A percentile compares a stretch with the other conserved stretches of the same genome.
Evolutionary conservation across 2,797 vertebrate species (phyloP).

Genomic region (Pseudochromis fuscus): DNA sequence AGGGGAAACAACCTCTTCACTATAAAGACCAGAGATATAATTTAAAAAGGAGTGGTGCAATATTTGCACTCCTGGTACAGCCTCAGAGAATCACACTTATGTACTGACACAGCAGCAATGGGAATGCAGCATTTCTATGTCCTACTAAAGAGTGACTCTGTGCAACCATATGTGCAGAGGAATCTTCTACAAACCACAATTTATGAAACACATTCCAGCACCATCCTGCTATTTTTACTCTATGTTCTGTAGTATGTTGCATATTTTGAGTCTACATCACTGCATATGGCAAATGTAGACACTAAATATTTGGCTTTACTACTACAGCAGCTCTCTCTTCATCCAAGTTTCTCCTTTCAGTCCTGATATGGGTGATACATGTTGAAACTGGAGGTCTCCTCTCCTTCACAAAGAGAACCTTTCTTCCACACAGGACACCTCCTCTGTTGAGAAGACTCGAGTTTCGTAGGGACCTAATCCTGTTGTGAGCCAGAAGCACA

Average conservation of each 20-base stretch:
- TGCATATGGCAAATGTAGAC: not conserved
- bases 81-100: slow-evolving; percentile 28
- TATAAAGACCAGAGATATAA: slow-evolving; percentile 13
- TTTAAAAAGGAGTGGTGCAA: slow-evolving; percentile 35
- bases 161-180: slow-evolving; percentile 5
- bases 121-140: slow-evolving; percentile 44
- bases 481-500: slow-evolving; percentile 62
- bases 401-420: slow-evolving; percentile 71
- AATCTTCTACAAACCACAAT: slow-evolving; percentile 6
- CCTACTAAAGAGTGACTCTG: slow-evolving; percentile 32
- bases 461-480: slow-evolving; percentile 78
- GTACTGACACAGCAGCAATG: slow-evolving; percentile 53
- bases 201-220: not conserved
- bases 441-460: slow-evolving; percentile 64
- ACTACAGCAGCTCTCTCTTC: slow-evolving; percentile 12
- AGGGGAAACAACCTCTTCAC: not conserved
- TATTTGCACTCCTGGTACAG: slow-evolving; percentile 39
- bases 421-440: slow-evolving; percentile 71
- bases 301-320: slow-evolving; percentile 18
- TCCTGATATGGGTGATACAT: slow-evolving; percentile 19
- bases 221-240: not conserved
- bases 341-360: slow-evolving; percentile 36
- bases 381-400: slow-evolving; percentile 43
- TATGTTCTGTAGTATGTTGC: not conserved
- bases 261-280: not conserved